These are phyloP conservation scores for Ispidina lecontei DNA, from an alignment of 2,797 vertebrate species.

Conservation along the genomic window DNA sequence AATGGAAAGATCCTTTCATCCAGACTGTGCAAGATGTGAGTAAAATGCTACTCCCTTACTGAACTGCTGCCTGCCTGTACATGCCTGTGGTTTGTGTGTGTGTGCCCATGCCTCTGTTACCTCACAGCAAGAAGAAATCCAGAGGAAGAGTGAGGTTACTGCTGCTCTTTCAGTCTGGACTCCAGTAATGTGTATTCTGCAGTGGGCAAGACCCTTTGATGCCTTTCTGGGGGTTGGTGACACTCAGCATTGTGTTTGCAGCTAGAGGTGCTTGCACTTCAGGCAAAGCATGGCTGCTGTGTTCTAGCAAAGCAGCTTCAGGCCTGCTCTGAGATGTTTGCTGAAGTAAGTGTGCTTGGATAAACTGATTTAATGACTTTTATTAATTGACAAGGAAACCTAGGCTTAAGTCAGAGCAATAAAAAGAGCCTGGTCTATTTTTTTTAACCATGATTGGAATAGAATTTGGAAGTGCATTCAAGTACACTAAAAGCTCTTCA, in stretches of 20 bases:
- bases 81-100: accelerated
- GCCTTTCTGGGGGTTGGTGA: background rate
- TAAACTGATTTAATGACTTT: background rate
- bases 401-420: background rate
- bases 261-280: accelerated
- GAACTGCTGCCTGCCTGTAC: background rate
- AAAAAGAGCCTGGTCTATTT: background rate
- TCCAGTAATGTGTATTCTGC: background rate
- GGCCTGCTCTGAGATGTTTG: background rate
- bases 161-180: background rate
- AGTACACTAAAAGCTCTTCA: background rate
- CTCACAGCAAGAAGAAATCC: background rate
- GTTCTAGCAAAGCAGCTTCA: background rate
- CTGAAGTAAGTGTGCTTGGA: background rate
- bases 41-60: background rate
- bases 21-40: conserved; percentile 93
- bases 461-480: background rate
- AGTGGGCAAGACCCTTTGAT: background rate
- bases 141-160: background rate
- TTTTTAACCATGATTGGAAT: background rate
- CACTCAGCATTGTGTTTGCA: background rate
- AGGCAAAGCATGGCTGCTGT: background rate
- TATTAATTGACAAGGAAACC: background rate
- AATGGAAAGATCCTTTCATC: conserved; percentile 95
- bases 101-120: background rate